These are phyloP conservation scores for Deroptyus accipitrinus DNA, from an alignment of 2,113 vertebrate species.

Conservation along the genomic window DNA sequence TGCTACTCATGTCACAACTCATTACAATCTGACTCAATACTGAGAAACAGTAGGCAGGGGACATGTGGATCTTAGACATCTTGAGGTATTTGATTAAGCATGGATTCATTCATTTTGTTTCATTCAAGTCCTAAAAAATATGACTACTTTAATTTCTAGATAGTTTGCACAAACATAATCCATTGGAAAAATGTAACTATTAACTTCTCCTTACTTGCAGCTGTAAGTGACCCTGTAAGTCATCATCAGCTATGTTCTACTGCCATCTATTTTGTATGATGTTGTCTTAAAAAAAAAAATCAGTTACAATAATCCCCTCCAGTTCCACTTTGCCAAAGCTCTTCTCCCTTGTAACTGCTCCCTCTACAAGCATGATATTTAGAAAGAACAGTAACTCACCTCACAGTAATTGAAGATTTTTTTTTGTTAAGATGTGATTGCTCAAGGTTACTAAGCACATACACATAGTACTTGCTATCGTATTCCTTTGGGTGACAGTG, in stretches of 20 bases:
- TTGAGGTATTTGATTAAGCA: neutral
- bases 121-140: neutral
- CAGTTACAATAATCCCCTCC: neutral
- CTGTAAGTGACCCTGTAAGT: neutral
- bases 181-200: neutral
- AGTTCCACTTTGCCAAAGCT: neutral
- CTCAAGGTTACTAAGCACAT: neutral
- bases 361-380: neutral
- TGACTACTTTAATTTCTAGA: neutral
- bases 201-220: neutral
- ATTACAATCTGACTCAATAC: neutral
- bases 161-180: neutral
- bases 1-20: neutral
- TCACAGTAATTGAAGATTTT: neutral
- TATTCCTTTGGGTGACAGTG: neutral
- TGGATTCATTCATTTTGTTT: neutral
- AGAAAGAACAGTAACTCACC: neutral
- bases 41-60: neutral
- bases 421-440: neutral
- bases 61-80: neutral
- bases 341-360: neutral
- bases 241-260: neutral
- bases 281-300: neutral
- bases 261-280: neutral
- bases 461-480: too few species aligned